Evolutionary conservation across 2,797 vertebrate species (phyloP).

Genomic region (Vultur gryphus): DNA sequence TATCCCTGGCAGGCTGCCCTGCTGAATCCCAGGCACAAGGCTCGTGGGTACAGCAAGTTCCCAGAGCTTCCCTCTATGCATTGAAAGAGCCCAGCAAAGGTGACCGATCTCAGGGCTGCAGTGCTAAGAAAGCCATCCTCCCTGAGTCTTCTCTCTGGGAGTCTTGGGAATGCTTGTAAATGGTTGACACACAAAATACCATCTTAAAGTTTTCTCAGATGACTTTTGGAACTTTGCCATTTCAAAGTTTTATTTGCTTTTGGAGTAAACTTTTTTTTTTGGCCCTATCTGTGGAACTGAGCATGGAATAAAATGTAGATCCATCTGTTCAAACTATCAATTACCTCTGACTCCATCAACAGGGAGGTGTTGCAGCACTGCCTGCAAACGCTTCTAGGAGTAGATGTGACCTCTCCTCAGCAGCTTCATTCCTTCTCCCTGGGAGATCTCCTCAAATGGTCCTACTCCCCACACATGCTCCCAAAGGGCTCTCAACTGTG

Average conservation of each 20-base stretch:
- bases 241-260: background rate
- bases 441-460: background rate
- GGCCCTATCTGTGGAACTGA: background rate
- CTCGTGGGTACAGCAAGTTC: background rate
- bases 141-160: background rate
- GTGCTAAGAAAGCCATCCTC: background rate
- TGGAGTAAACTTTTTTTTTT: background rate
- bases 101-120: background rate
- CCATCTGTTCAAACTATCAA: background rate
- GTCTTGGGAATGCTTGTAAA: background rate
- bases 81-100: background rate
- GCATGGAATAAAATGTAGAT: background rate
- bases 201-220: background rate
- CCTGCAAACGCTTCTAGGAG: background rate
- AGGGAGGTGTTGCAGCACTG: background rate
- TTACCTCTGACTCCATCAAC: background rate
- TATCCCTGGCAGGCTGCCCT: slow-evolving; percentile 10
- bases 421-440: background rate
- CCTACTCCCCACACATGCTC: background rate
- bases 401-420: background rate
- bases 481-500: background rate
- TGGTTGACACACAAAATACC: background rate
- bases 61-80: background rate
- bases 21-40: background rate
- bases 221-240: background rate